Evolutionary conservation across 2,797 vertebrate species (phyloP), one percentile per base, ranked within the genome.

Genomic region (Neoniphon sammara): DNA sequence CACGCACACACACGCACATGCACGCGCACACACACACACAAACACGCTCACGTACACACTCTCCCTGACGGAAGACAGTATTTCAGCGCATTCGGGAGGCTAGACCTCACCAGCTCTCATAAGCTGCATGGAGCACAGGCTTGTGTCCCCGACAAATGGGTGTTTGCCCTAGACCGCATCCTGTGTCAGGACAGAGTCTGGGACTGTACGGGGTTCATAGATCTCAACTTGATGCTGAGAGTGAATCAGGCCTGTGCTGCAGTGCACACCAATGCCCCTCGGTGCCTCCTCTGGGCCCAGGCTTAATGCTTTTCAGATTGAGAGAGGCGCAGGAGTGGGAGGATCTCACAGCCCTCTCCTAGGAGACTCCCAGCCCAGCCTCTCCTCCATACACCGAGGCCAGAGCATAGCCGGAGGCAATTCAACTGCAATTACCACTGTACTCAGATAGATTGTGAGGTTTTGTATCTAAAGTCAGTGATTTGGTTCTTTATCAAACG

Each of bases 231-330:
- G 71, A 75, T 84, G 78, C 61, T 52, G 46, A 83, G 64, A 87
- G 80, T 74, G 69, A 85, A 88, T 87, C n/a, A 34, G 74, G 64
- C 81, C 76, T 78, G 79, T 89, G 87, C 85, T 85, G 88, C 88
- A 90, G 78, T 88, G 88, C 82, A 90, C 88, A 88, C 76, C 84
- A 81, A 82, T 82, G 77, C 79, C 82, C 83, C 73, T 79, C 10
- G 52, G 74, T 84, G 83, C 72, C 84, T 90, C 89, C 82, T 86
- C 73, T 87, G 87, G 86, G 86, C 80, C 76, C 75, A 25, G 68
- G 76, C 66, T 80, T 85, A 89, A 91, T 88, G 83, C 77, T 87
- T 87, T 85, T 91, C 83, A 85, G 84, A 89, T 77, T 76, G 74
- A 88, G 87, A 84, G 84, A 77, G 80, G 62, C 71, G 70, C 65